Conservation (phyloP, 2,888 invertebrate species). For the Vanessa cardui region DNA sequence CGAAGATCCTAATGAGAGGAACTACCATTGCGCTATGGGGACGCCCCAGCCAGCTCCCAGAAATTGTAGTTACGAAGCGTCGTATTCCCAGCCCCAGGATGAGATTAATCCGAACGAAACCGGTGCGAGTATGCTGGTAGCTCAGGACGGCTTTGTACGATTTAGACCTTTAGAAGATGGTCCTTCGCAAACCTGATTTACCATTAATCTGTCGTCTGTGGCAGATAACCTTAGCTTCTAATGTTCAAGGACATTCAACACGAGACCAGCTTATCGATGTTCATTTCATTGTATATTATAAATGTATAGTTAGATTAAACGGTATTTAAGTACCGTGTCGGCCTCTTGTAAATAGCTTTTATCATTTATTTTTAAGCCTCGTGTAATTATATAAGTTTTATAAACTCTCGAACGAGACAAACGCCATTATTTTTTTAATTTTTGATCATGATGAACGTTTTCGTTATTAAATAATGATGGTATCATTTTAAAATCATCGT, state of each 20-base stretch:
- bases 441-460: slow-evolving; percentile 22
- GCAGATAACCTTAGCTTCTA: slow-evolving; percentile 71
- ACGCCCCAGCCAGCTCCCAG: slow-evolving; percentile 79
- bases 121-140: slow-evolving; percentile 91
- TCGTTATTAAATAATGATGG: slow-evolving; percentile 36
- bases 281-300: slow-evolving; percentile 65
- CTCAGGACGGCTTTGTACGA: slow-evolving; percentile 94
- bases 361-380: slow-evolving; percentile 49
- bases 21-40: slow-evolving; percentile 71
- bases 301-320: slow-evolving; percentile 65
- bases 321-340: slow-evolving; percentile 56
- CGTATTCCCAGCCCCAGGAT: slow-evolving; percentile 82
- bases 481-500: slow-evolving; percentile 26
- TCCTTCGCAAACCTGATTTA: slow-evolving; percentile 77
- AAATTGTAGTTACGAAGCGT: slow-evolving; percentile 75
- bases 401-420: slow-evolving; percentile 46
- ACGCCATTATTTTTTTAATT: slow-evolving; percentile 47
- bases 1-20: slow-evolving; percentile 72
- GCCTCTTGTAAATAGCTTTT: slow-evolving; percentile 77
- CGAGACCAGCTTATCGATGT: slow-evolving; percentile 21
- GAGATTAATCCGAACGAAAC: slow-evolving; percentile 76
- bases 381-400: slow-evolving; percentile 48
- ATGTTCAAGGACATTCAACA: slow-evolving; percentile 42
- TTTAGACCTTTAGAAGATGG: slow-evolving; percentile 88
- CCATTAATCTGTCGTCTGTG: slow-evolving; percentile 66